Evolutionary conservation across 2,888 invertebrate species (phyloP), one percentile per base, ranked within the genome.

Genomic region (Drymonia ruficornis): DNA sequence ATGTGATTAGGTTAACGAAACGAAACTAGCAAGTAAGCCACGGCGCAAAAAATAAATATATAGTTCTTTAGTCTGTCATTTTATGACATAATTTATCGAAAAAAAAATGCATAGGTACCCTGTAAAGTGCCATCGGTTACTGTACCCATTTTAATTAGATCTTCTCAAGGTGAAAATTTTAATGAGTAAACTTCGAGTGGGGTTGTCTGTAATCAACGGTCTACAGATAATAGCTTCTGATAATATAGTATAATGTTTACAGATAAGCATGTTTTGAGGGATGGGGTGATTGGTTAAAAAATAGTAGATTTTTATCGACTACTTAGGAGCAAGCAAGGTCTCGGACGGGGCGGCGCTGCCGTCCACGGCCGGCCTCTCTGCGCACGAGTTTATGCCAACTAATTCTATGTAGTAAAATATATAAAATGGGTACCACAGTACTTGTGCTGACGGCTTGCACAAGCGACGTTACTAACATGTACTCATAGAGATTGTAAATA

Each of bases 31-130:
- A 53, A 67, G 42, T 90, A 91, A 90, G 91, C 87, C 91, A 91
- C 90, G 84, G 87, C 87, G 83, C 89, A 87, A 88, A 46, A 80
- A 66, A 83, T 84, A 83, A 55, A 84, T 63, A 64, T 60, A 72
- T 90, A 91, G 88, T 76, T 83, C 83, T 84, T 86, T 91, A 91
- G 90, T 88, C 85, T 78, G 89, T 89, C 90, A 89, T 89, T 86
- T 89, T 89, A 88, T 89, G 90, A 87, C 89, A 78, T 85, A 84
- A 87, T 82, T 84, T 86, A 89, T 81, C 76, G 61, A 67, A 60
- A 59, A 60, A 63, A 66, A 80, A 79, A 84, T 77, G 84, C 87
- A 87, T 86, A 83, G 84, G 86, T 86, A 87, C 86, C 80, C 77
- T 87, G 82, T 89, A 85, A 88, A 84, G 88, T 88, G 83, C 84